Percentiles rank a stretch among this genome's conserved stretches.
Evolutionary conservation across 1,140 invertebrate species (phyloP).

Genomic region (Pseudomyrmex cubaensis): DNA sequence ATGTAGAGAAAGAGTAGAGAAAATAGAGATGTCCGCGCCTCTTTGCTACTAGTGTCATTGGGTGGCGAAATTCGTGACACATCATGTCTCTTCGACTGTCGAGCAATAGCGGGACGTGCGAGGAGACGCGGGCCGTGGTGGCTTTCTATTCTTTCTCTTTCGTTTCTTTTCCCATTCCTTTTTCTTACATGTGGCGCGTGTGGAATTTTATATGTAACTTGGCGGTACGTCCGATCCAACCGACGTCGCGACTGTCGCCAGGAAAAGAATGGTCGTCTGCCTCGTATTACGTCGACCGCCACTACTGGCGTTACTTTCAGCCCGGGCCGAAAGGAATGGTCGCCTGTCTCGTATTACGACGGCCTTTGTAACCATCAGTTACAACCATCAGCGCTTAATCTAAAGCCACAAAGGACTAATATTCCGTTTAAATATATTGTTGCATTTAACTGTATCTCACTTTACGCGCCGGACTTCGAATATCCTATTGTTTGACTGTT

Average conservation of each 20-base stretch:
- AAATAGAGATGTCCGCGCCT: not conserved
- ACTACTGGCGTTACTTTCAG: slow-evolving; percentile 56
- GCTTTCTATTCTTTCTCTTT: slow-evolving; percentile 19
- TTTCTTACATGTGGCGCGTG: slow-evolving; percentile 16
- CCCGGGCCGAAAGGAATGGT: slow-evolving; percentile 41
- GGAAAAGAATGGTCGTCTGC: slow-evolving; percentile 44
- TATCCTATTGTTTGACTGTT: not conserved
- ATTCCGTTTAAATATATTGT: slow-evolving; percentile 14
- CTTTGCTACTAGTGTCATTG: slow-evolving; percentile 24
- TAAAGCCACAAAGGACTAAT: not conserved
- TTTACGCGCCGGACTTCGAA: not conserved
- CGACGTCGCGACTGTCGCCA: slow-evolving; percentile 23
- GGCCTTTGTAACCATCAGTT: slow-evolving; percentile 32
- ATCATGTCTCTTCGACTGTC: slow-evolving; percentile 18
- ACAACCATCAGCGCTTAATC: slow-evolving; percentile 27
- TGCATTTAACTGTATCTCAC: not conserved
- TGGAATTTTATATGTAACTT: slow-evolving; percentile 22
- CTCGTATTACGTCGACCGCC: slow-evolving; percentile 54
- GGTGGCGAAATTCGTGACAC: slow-evolving; percentile 18
- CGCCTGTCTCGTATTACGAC: slow-evolving; percentile 36
- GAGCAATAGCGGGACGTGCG: not conserved
- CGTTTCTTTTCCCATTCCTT: not conserved
- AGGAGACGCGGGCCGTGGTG: not conserved
- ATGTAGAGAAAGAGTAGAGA: not conserved
- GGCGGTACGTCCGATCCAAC: slow-evolving; percentile 4